Conservation (phyloP, 2,797 vertebrate genomes). For the Antrozous pallidus region DNA sequence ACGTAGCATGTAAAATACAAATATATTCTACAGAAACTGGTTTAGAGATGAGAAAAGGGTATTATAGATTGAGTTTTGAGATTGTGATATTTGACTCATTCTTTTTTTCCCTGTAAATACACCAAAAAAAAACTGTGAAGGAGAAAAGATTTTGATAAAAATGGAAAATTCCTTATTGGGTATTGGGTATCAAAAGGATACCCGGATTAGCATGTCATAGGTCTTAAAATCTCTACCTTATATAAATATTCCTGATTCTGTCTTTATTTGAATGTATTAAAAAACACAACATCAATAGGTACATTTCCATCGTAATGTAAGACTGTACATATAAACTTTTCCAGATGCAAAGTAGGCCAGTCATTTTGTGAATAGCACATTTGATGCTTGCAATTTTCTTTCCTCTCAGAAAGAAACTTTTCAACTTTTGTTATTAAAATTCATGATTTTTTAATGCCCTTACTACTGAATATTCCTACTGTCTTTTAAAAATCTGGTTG, state of each 20-base stretch:
- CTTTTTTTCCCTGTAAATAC: not conserved
- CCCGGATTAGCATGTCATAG: not conserved
- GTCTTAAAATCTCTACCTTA: not conserved
- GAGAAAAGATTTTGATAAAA: conserved; percentile 29
- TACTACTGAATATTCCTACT: not conserved
- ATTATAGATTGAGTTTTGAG: not conserved
- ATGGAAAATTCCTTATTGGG: not conserved
- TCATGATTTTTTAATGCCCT: not conserved
- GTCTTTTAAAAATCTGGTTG: not conserved
- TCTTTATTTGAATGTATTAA: not conserved
- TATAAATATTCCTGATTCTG: not conserved
- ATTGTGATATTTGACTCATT: not conserved
- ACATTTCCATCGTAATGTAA: conserved; percentile 11
- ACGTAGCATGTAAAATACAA: not conserved
- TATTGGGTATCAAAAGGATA: not conserved
- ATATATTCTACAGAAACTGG: not conserved
- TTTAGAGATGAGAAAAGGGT: not conserved
- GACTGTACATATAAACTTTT: not conserved
- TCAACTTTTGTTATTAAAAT: conserved; percentile 4
- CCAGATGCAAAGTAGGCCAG: not conserved
- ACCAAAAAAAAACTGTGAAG: not conserved
- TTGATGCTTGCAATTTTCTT: not conserved
- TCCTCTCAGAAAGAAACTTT: not conserved
- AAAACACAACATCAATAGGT: not conserved
- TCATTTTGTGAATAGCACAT: not conserved